Evolutionary conservation across 2,888 invertebrate species (phyloP).

Genomic region (Drosophila sordidapex): DNA sequence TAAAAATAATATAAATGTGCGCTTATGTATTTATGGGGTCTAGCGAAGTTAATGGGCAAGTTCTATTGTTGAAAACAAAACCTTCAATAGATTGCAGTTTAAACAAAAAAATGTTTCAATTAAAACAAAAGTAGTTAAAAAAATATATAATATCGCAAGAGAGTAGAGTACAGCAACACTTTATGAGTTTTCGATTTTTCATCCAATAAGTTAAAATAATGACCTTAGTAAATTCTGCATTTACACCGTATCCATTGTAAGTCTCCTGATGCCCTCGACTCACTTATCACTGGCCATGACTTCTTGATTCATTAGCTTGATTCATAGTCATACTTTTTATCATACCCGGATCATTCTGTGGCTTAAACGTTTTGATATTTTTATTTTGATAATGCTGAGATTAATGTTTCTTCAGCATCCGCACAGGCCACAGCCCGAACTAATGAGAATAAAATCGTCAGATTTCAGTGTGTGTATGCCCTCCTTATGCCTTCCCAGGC

Average conservation of each 20-base stretch:
- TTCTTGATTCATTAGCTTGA: conserved; percentile 95
- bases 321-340: no score
- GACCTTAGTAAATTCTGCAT: conserved; percentile 88
- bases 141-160: not conserved
- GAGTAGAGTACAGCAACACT: not conserved
- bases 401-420: conserved; percentile 98
- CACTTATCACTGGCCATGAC: conserved; percentile 98
- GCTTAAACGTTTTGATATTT: conserved; percentile 91
- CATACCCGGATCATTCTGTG: conserved; percentile 93
- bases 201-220: not conserved
- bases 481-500: conserved; percentile 99
- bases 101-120: not conserved
- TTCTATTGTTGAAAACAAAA: conserved; percentile 4
- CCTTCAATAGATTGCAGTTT: conserved; percentile 16
- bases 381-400: conserved; percentile 97
- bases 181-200: not conserved
- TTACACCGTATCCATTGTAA: conserved; percentile 96
- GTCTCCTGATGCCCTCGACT: conserved; percentile 98
- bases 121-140: not conserved
- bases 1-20: conserved; percentile 16
- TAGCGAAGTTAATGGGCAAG: not conserved
- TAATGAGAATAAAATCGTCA: conserved; percentile 97
- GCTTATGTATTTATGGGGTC: conserved; percentile 6
- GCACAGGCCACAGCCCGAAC: conserved; percentile 99
- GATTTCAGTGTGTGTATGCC: conserved; percentile 98